Evolutionary conservation across 2,888 invertebrate genomes (phyloP), one percentile per base, ranked within the genome.

Genomic region (Caenorhabditis auriculariae): DNA sequence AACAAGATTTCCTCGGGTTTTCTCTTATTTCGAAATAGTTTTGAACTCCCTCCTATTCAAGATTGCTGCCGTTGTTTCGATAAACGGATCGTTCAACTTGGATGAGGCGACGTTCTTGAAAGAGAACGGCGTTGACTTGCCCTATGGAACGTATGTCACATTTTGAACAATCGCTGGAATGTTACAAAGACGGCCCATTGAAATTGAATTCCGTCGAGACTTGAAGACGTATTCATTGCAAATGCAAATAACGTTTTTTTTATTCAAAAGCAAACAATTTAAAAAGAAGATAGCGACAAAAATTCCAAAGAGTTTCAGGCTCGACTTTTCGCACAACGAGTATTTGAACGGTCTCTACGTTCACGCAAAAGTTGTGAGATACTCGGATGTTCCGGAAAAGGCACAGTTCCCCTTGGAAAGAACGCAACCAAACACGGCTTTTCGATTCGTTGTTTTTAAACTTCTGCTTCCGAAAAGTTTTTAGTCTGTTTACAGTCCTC

Each of bases 21-120:
- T n/a, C n/a, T n/a, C n/a, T n/a, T n/a, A n/a, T n/a, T n/a, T n/a
- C n/a, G n/a, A n/a, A n/a, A n/a, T n/a, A n/a, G n/a, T n/a, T n/a
- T n/a, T n/a, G n/a, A n/a, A n/a, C n/a, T n/a, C n/a, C n/a, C n/a
- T n/a, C n/a, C n/a, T n/a, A n/a, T n/a, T n/a, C n/a, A n/a, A n/a
- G 60, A 54, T 60, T 9, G 54, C 50, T 51, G 62, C 62, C 4
- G 47, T 51, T 1, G 53, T 56, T 12, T 54, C 58, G 0, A 62
- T 62, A 5, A 62, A 62, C 15, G 62, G 62, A 19, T 52, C 45
- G 41, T 54, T 28, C 26, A 19, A 41, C 12, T 23, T 58, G 27
- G 62, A 62, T 21, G 47, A 58, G 19, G 47, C 44, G 4, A 39
- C 57, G 2, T 32, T 50, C 17, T 28, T 62, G 1, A 38, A 7